Base-by-base conservation (phyloP, 2,888 invertebrate species). In the Buathra laborator region DNA sequence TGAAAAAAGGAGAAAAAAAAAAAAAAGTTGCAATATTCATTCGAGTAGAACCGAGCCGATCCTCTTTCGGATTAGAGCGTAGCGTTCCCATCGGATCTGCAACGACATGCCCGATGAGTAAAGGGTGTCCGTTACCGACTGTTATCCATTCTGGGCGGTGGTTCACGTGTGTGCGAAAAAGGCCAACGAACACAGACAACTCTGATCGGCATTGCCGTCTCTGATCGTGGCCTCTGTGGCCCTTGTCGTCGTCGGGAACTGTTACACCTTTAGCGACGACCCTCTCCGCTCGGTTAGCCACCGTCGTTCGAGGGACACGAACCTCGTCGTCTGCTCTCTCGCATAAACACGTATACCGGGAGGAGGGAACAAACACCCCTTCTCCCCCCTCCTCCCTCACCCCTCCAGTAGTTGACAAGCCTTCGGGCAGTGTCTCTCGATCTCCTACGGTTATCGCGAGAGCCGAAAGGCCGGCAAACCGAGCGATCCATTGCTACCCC, bases 381-480 rank as follows among this genome's bases (percentile, higher is more conserved):
- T 76, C 53, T n/a, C 16, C n/a, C 53, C 7, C 53, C 53, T 9
- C 19, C 56, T 19, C n/a, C 53, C 1, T 7, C n/a, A 10, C 56
- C 24, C 56, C 59, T 66, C 37, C 67, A 16, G 6, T 12, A 32
- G 56, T 19, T 29, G 51, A n/a, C 64, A 32, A 51, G 46, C 48
- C 46, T 70, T 62, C 44, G 29, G 56, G 9, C 37, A 9, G 7
- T 37, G 37, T 37, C 37, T 37, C 37, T 7, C 9, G 37, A 71
- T 77, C 77, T 82, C 66, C 48, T 24, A 37, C 66, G 5, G 53
- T 59, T 59, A 51, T 37, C 66, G 56, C 46, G 24, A 24, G 19
- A 71, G 43, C 64, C 66, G 66, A 37, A 77, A 83, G 71, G 70
- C 76, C 64, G 24, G 59, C 53, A 46, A 83, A 83, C 48, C 71